Base-by-base conservation (phyloP, 2,113 vertebrate genomes). In the Nansenia antarctica region DNA sequence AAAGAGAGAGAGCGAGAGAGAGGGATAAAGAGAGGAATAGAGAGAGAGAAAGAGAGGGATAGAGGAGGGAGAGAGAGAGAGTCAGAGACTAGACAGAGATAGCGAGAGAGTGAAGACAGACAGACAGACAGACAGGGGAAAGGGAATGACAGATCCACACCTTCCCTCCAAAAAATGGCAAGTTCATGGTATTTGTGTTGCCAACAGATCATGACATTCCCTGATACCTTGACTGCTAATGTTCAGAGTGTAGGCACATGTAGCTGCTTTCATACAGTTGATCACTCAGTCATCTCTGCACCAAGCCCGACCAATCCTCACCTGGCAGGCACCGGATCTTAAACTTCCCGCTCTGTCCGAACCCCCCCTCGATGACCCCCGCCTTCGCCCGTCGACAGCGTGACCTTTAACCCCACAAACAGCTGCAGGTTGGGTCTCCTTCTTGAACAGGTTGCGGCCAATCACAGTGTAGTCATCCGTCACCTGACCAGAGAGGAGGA, bases 381-480 rank as follows among this genome's bases (percentile, higher is more conserved):
- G 74, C 85, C 80, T n/a, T 99, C 98, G 45, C 96, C 96, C 0
- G 96, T 96, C 1, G 96, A 98, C 20, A 99, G 87, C 1, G 82
- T 92, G 69, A 99, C 95, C 82, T 95, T 96, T 49, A 99, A 89
- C 31, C 97, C 97, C 83, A 97, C 90, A 26, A 99, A 99, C 37
- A 98, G 93, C 86, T 98, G 97, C 65, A 98, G 94, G 91, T 98
- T 99, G 54, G n/a, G 97, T 99, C 86, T 99, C 97, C 82, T 99
- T 98, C 87, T 99, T 99, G 87, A 99, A 99, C 70, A 99, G 86
- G 0, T 92, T 98, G 39, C 95, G 95, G 65, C 98, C 97, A 22
- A 99, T 99, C 80, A 98, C 93, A 0, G 90, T 94, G 84, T 93
- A 94, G 86, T 98, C 96, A 2, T 98, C 96, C 1, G 94, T 94